Conservation (phyloP, 1,140 invertebrate genomes). For the Drosophila pseudoobscura region DNA sequence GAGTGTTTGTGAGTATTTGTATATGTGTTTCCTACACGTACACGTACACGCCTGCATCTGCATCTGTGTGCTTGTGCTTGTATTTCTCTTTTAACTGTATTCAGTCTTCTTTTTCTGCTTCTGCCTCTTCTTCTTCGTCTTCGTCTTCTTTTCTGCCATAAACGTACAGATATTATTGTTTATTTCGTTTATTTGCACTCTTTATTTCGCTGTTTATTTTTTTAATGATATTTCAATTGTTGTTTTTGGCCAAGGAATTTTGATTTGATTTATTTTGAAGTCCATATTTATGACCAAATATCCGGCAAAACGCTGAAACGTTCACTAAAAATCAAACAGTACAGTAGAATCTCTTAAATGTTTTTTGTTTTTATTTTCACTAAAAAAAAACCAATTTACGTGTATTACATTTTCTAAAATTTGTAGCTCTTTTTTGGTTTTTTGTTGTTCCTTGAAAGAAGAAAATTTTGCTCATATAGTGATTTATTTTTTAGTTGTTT, state of each 20-base stretch:
- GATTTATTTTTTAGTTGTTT: too few relatives aligned
- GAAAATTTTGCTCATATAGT: too few relatives aligned
- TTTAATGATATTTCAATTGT: conserved; percentile 8
- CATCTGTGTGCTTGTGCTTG: conserved; percentile 14
- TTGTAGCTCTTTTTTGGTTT: too few relatives aligned
- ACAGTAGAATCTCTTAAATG: too few relatives aligned
- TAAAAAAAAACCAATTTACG: too few relatives aligned
- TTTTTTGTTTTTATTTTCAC: too few relatives aligned
- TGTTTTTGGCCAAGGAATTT: conserved; percentile 9
- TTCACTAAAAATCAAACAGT: too few relatives aligned
- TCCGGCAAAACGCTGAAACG: too few relatives aligned
- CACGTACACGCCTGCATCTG: neutral
- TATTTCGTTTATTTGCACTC: conserved; percentile 27
- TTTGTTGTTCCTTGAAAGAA: too few relatives aligned
- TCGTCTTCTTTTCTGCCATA: conserved; percentile 15
- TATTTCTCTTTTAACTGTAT: conserved; percentile 19
- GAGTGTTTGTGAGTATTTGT: conserved; percentile 28
- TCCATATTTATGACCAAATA: neutral
- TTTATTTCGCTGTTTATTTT: conserved; percentile 8
- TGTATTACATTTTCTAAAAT: too few relatives aligned
- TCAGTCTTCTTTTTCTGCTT: conserved; percentile 4
- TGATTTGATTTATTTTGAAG: conserved; percentile 37
- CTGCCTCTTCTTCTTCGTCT: too few relatives aligned
- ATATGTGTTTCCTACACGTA: neutral
- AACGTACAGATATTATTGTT: conserved; percentile 56